Conservation (phyloP, 1,140 invertebrate species). For the Zaprionus camerounensis region DNA sequence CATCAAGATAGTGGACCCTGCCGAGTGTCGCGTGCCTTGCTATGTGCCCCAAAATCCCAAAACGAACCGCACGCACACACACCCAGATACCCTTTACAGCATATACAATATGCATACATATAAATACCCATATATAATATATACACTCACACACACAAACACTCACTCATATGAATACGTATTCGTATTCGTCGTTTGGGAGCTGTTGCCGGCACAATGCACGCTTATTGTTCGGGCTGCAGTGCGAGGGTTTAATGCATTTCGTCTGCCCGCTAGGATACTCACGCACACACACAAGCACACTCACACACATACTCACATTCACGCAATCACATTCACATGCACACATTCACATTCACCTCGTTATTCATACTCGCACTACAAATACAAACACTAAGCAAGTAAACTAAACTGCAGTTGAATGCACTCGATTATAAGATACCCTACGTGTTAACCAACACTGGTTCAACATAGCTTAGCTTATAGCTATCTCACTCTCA, state of each 20-base stretch:
- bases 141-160: background rate
- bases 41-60: conserved; percentile 52
- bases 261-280: conserved; percentile 42
- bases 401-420: background rate
- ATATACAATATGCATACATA: conserved; percentile 22
- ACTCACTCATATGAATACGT: background rate
- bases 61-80: conserved; percentile 37
- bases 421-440: background rate
- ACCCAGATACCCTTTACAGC: conserved; percentile 23
- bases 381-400: conserved; percentile 1
- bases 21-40: conserved; percentile 26
- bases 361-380: conserved; percentile 40
- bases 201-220: conserved; percentile 51
- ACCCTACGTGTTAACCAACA: background rate
- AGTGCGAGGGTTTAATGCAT: conserved; percentile 41
- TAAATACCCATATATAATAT: conserved; percentile 8
- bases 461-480: background rate
- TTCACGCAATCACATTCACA: background rate
- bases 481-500: background rate
- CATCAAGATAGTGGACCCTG: conserved; percentile 47
- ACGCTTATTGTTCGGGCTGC: conserved; percentile 49
- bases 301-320: background rate
- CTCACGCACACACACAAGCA: conserved; percentile 11
- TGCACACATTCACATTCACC: conserved; percentile 7
- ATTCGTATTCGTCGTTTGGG: conserved; percentile 18